phyloP scores from a whole-genome alignment of 2,888 invertebrate species.

The Melanophora roralis region DNA sequence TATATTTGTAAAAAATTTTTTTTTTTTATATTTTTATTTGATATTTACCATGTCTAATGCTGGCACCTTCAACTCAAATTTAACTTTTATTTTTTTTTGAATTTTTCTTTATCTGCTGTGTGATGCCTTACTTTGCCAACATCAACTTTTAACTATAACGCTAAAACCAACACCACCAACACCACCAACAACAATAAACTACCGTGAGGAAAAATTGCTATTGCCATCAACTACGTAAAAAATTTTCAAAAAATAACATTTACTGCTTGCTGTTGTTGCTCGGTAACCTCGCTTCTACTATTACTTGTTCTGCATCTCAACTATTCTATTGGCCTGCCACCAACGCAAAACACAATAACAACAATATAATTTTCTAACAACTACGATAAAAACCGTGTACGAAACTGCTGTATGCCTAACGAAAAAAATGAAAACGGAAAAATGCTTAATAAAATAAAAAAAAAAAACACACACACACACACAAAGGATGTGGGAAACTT shows the following conservation, averaged over 20 bases:
- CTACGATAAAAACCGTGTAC: conserved; percentile 49
- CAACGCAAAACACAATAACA: conserved; percentile 55
- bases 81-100: conserved; percentile 42
- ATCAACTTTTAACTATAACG: conserved; percentile 51
- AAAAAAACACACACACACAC: conserved; percentile 32
- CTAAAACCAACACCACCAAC: conserved; percentile 9
- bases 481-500: conserved; percentile 74
- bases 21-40: conserved; percentile 56
- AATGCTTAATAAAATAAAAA: neutral
- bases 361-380: conserved; percentile 49
- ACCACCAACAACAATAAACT: neutral
- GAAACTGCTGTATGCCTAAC: conserved; percentile 53
- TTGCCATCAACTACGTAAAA: conserved; percentile 16
- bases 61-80: conserved; percentile 54
- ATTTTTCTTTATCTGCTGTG: conserved; percentile 29
- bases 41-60: conserved; percentile 56
- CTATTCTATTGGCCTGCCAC: conserved; percentile 46
- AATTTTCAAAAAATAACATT: conserved; percentile 30
- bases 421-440: conserved; percentile 28
- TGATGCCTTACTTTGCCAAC: conserved; percentile 55
- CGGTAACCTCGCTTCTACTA: conserved; percentile 20
- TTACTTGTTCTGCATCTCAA: conserved; percentile 18
- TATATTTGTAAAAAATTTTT: conserved; percentile 14
- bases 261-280: conserved; percentile 4
- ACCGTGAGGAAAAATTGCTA: conserved; percentile 23